These are phyloP conservation scores for Sylvia atricapilla DNA, from an alignment of 2,113 vertebrate species.

Conservation along the genomic window DNA sequence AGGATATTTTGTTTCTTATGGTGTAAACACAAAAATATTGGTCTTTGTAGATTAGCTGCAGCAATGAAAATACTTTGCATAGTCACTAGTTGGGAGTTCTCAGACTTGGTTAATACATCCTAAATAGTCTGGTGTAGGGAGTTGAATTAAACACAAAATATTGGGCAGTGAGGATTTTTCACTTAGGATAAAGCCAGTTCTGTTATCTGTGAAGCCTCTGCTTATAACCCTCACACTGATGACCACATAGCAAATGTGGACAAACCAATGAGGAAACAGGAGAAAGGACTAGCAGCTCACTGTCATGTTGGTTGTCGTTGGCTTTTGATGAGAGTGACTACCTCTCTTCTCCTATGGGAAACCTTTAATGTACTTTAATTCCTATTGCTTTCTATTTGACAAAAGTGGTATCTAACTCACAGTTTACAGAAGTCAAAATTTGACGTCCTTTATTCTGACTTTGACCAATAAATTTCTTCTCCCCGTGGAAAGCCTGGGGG, in stretches of 20 bases:
- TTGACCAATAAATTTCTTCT: neutral
- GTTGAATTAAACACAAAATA: neutral
- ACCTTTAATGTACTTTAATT: neutral
- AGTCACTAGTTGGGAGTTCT: neutral
- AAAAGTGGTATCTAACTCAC: neutral
- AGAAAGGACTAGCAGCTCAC: neutral
- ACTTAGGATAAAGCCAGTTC: neutral
- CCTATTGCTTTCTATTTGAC: neutral
- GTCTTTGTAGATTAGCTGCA: constrained; percentile 41
- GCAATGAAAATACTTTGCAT: neutral
- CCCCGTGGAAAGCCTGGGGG: neutral
- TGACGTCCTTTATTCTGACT: neutral
- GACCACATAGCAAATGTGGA: neutral
- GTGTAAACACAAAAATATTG: constrained; percentile 42
- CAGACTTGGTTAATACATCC: neutral
- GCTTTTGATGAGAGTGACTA: neutral
- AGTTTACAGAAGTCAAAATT: neutral
- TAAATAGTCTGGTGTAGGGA: neutral
- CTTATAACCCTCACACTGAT: neutral
- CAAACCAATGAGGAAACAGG: neutral
- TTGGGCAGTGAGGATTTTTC: neutral
- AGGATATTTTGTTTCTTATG: constrained; percentile 10
- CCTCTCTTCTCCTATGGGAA: neutral
- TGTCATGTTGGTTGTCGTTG: neutral
- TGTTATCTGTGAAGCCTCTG: neutral